A percentile compares a stretch with the other conserved stretches of the same genome.
phyloP scores from a whole-genome alignment of 2,797 vertebrate genomes.

The Rachycentron canadum region DNA sequence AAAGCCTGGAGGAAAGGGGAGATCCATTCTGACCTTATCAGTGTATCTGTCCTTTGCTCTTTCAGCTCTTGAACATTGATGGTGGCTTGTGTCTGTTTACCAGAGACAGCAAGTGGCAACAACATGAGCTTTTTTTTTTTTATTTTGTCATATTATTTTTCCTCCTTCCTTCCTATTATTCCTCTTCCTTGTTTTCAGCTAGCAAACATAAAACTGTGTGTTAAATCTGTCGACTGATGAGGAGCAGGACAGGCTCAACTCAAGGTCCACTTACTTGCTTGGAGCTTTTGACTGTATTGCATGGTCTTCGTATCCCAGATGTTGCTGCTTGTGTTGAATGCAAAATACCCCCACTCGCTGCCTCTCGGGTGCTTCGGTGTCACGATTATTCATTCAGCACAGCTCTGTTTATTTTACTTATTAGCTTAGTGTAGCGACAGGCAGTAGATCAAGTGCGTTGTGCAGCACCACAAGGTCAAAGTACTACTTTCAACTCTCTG shows the following conservation, averaged over 20 bases:
- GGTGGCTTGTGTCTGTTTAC: slow-evolving; percentile 3
- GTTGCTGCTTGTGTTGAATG: neutral
- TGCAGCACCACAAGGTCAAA: neutral
- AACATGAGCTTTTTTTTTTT: neutral
- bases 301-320: neutral
- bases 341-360: neutral
- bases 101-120: neutral
- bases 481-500: neutral
- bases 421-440: neutral
- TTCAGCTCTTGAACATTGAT: neutral
- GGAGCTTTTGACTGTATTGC: neutral
- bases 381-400: neutral
- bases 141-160: too few relatives aligned
- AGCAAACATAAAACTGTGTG: too few relatives aligned
- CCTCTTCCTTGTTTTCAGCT: neutral
- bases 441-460: neutral
- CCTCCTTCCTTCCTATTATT: too few relatives aligned
- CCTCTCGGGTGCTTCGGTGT: neutral
- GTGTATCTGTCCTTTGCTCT: slow-evolving; percentile 16
- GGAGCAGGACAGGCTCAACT: neutral
- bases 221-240: neutral
- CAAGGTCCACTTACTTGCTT: neutral
- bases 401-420: neutral
- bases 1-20: slow-evolving; percentile 44
- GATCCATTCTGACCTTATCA: slow-evolving; percentile 63